Evolutionary conservation across 2,888 invertebrate genomes (phyloP), one percentile per base, ranked within the genome.

Genomic region (Agrotis exclamationis): DNA sequence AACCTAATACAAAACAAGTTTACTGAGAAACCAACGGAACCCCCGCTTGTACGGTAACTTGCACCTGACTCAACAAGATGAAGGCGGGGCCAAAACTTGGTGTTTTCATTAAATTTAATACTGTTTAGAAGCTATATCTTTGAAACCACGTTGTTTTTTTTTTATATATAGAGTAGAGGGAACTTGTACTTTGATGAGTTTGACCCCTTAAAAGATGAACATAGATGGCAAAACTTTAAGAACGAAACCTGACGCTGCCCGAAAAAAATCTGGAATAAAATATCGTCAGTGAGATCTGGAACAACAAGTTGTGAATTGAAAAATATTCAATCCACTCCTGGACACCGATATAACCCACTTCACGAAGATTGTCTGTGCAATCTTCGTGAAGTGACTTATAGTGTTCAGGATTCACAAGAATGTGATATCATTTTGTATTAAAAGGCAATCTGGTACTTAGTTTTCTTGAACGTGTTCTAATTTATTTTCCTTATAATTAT

Each of bases 91-190:
- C 13, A 51, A 74, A 83, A 81, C 74, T 84, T 81, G 74, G 68
- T 80, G 83, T 82, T 85, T 85, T 84, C 84, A 84, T 85, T 81
- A 85, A 83, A 85, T 82, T 81, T 84, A 76, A 84, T 83, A 81
- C 83, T 74, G 81, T 76, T 76, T 76, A 71, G 67, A 68, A 78
- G 72, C 47, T 54, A 79, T 74, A 59, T 76, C 59, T 82, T 72
- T 67, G 63, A 76, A 63, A 57, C 50, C 47, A 53, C 66, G 63
- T 54, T 68, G 39, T 74, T 66, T 65, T 47, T 65, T 47, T 74
- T 57, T 63, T 63, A 59, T 20, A 24, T 63, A 63, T 68, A 54
- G 22, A 24, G 20, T 47, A 68, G 47, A 53, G 33, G 16, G n/a
- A 48, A 50, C 50, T 47, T 50, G 13, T 20, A 53, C 33, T 48